Percentiles rank a stretch among this genome's conserved stretches.
These are phyloP conservation scores for Sternotherus odoratus DNA, from an alignment of 2,797 vertebrate species.

Conservation along the genomic window DNA sequence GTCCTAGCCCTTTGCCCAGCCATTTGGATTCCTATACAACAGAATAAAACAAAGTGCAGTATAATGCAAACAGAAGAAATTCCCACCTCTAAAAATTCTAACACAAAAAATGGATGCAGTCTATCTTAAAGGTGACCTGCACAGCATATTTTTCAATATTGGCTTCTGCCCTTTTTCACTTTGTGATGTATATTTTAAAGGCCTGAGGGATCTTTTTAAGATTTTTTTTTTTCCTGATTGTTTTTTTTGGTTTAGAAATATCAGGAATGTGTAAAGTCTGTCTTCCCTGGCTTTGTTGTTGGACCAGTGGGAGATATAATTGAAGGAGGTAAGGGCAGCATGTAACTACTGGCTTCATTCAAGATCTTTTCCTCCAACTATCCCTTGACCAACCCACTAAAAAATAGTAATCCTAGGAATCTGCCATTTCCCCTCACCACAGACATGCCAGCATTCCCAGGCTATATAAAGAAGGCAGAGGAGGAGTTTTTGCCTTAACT, in stretches of 20 bases:
- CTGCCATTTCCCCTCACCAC: background rate
- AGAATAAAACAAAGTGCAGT: background rate
- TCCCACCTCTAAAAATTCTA: rapidly evolving
- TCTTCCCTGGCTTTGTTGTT: background rate
- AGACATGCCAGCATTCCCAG: background rate
- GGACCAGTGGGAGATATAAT: background rate
- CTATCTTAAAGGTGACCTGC: background rate
- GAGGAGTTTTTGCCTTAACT: background rate
- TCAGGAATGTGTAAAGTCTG: background rate
- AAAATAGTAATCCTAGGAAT: background rate
- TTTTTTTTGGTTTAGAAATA: background rate
- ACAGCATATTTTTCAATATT: background rate
- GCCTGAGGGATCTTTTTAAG: background rate
- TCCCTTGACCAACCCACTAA: background rate
- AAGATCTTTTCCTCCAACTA: background rate
- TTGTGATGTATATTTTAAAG: background rate
- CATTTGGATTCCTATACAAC: background rate
- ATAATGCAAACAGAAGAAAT: rapidly evolving
- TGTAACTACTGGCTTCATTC: background rate
- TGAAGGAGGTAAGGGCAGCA: background rate
- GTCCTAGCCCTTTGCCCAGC: too few relatives aligned
- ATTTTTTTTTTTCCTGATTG: background rate
- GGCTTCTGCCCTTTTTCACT: background rate
- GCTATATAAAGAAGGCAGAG: background rate
- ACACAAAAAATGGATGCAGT: background rate